A percentile compares a stretch with the other conserved stretches of the same genome.
phyloP scores from a whole-genome alignment of 1,140 invertebrate species.

The Bacillus rossius region DNA sequence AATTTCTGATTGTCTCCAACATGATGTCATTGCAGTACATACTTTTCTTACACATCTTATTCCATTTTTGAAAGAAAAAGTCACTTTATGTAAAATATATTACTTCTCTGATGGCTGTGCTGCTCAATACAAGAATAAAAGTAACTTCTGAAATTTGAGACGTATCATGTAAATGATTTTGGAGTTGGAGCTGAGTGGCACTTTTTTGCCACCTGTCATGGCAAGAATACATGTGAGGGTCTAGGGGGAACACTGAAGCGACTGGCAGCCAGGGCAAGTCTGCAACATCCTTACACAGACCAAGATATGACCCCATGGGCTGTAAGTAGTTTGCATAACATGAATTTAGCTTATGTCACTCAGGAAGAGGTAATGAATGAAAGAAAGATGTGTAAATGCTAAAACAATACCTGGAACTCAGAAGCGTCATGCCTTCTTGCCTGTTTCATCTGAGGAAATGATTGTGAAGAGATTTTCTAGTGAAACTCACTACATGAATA shows the following conservation, averaged over 20 bases:
- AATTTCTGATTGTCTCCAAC: conserved; percentile 24
- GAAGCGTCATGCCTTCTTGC: too few species aligned
- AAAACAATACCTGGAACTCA: too few species aligned
- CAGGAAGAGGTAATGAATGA: too few species aligned
- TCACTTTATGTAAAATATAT: conserved; percentile 2
- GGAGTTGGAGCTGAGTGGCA: conserved; percentile 28
- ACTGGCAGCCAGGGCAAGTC: conserved; percentile 18
- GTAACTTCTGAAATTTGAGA: conserved; percentile 27
- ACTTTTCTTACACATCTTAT: conserved; percentile 18
- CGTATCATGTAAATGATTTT: conserved; percentile 30
- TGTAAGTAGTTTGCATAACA: too few species aligned
- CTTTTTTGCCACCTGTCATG: conserved; percentile 34
- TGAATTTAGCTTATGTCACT: too few species aligned
- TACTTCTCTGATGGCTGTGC: conserved; percentile 1
- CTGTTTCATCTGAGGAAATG: too few species aligned
- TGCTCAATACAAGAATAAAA: conserved; percentile 23
- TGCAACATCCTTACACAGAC: background rate
- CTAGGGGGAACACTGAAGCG: conserved; percentile 28
- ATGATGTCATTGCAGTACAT: conserved; percentile 26
- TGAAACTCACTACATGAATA: too few species aligned
- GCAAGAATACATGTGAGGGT: conserved; percentile 40
- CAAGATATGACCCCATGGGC: background rate
- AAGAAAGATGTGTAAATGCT: too few species aligned
- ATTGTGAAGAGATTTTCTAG: too few species aligned
- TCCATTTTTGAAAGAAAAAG: conserved; percentile 21